These are phyloP conservation scores for Dipodomys stephensi DNA, from an alignment of 2,113 vertebrate species.

Conservation along the genomic window DNA sequence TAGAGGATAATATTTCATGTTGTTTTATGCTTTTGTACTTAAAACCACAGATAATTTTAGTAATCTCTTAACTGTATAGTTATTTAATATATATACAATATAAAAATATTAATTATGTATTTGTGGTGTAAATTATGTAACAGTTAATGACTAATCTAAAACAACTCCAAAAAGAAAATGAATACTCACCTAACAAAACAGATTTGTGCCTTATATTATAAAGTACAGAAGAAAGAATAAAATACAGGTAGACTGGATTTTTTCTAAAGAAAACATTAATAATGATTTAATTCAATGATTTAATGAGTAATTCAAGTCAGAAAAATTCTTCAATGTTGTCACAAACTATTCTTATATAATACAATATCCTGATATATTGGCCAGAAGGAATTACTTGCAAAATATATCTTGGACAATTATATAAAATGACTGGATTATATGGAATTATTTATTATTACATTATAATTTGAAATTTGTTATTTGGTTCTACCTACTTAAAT, in stretches of 20 bases:
- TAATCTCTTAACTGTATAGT: neutral
- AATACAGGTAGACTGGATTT: constrained; percentile 18
- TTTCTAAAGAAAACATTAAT: constrained; percentile 65
- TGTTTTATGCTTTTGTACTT: neutral
- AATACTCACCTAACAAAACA: constrained; percentile 32
- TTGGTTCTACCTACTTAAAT: constrained; percentile 67
- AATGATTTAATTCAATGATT: constrained; percentile 45
- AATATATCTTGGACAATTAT: constrained; percentile 70
- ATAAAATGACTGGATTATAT: constrained; percentile 70
- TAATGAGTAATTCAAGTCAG: constrained; percentile 25
- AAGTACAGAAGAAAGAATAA: constrained; percentile 1
- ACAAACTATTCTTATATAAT: constrained; percentile 44
- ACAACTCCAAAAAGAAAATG: neutral
- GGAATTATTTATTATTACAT: neutral
- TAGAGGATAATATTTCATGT: neutral
- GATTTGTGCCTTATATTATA: neutral
- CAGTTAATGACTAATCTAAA: constrained; percentile 17
- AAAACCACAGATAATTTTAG: constrained; percentile 13
- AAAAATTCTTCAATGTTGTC: constrained; percentile 53
- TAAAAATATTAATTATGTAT: neutral
- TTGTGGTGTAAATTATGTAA: neutral
- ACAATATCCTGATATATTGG: constrained; percentile 63
- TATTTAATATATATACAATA: neutral
- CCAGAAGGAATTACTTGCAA: constrained; percentile 67
- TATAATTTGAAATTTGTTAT: neutral